Conservation (phyloP, 2,888 invertebrate species). For the Polymixis lichenea region DNA sequence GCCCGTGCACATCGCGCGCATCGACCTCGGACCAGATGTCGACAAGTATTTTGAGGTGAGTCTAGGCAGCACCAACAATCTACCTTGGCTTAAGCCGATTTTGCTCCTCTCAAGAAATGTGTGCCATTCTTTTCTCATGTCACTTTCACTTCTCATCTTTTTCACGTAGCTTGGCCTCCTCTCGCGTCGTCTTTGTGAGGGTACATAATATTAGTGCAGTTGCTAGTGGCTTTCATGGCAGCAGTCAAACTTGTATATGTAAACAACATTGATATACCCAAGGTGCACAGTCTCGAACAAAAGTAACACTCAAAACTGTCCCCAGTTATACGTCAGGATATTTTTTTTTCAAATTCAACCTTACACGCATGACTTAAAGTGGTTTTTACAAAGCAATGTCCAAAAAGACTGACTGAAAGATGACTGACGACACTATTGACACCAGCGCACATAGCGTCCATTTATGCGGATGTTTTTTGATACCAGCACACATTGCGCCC, state of each 20-base stretch:
- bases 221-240: not conserved
- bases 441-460: too few relatives aligned
- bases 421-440: too few relatives aligned
- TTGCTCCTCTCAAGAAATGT: not conserved
- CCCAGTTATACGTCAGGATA: too few relatives aligned
- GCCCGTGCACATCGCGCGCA: constrained; percentile 72
- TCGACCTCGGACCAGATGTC: constrained; percentile 71
- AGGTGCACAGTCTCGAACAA: too few relatives aligned
- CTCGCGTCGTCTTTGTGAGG: not conserved
- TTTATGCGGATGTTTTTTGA: too few relatives aligned
- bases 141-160: not conserved
- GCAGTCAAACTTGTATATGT: not conserved
- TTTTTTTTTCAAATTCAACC: too few relatives aligned
- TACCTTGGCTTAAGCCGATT: not conserved
- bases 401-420: too few relatives aligned
- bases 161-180: not conserved
- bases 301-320: too few relatives aligned
- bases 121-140: not conserved
- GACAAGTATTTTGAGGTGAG: constrained; percentile 76
- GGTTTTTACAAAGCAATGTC: too few relatives aligned
- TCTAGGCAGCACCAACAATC: not conserved
- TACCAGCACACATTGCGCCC: too few relatives aligned
- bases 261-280: not conserved
- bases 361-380: too few relatives aligned
- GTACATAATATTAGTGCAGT: not conserved